Evolutionary conservation across 2,113 vertebrate species (phyloP).

Genomic region (Upupa epops): DNA sequence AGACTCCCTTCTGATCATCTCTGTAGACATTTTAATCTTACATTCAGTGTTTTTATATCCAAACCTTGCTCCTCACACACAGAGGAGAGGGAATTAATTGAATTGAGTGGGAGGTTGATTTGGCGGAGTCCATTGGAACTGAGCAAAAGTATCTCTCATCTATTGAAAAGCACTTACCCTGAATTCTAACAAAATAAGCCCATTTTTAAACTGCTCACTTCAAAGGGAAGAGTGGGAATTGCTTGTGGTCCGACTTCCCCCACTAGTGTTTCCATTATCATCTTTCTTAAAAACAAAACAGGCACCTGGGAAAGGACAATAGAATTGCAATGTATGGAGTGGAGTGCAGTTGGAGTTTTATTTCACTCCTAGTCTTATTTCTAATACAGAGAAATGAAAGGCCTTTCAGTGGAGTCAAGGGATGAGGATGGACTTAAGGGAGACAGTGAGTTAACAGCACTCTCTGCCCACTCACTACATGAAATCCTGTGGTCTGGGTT

Average conservation of each 20-base stretch:
- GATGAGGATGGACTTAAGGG: neutral
- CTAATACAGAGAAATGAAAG: neutral
- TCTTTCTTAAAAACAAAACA: conserved; percentile 41
- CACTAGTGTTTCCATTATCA: conserved; percentile 23
- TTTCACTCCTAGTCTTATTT: neutral
- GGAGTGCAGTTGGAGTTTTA: neutral
- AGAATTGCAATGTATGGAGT: neutral
- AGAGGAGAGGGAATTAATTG: conserved; percentile 65
- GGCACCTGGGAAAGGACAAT: conserved; percentile 31
- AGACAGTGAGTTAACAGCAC: neutral
- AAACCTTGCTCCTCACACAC: conserved; percentile 57
- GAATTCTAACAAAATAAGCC: conserved; percentile 65
- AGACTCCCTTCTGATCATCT: conserved; percentile 68
- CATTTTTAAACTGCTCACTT: conserved; percentile 48
- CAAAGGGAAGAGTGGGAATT: conserved; percentile 54
- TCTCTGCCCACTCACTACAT: neutral
- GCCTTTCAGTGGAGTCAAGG: neutral
- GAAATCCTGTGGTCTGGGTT: neutral
- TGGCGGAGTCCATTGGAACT: conserved; percentile 42
- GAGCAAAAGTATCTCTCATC: conserved; percentile 44
- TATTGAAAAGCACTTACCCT: conserved; percentile 54
- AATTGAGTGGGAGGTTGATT: conserved; percentile 72
- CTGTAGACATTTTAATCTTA: conserved; percentile 65
- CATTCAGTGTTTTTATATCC: conserved; percentile 66
- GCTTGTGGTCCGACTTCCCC: conserved; percentile 19